Evolutionary conservation across 2,888 invertebrate species (phyloP).

Genomic region (Ethmia dodecea): DNA sequence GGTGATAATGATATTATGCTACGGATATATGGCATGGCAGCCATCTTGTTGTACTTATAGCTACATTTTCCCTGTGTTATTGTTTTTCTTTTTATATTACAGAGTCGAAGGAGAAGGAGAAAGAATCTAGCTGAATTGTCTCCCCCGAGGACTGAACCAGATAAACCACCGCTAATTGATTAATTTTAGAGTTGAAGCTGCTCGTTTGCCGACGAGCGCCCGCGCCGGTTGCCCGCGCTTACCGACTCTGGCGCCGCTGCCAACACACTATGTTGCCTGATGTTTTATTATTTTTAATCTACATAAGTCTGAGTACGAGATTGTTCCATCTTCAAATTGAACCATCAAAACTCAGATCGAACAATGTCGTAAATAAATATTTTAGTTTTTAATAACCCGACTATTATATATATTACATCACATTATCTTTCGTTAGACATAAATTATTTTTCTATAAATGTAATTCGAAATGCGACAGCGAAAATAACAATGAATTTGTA

Average conservation of each 20-base stretch:
- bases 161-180: slow-evolving; percentile 76
- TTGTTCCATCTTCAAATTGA: slow-evolving; percentile 37
- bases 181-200: slow-evolving; percentile 63
- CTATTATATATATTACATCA: slow-evolving; percentile 42
- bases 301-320: slow-evolving; percentile 50
- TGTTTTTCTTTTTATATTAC: slow-evolving; percentile 40
- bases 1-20: no score
- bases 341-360: slow-evolving; percentile 26
- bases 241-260: slow-evolving; percentile 21
- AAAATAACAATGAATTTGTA: slow-evolving; percentile 60
- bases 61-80: no score
- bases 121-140: slow-evolving; percentile 82
- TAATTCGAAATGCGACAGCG: slow-evolving; percentile 50
- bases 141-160: slow-evolving; percentile 60
- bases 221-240: slow-evolving; percentile 23
- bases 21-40: no score
- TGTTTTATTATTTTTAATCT: slow-evolving; percentile 44
- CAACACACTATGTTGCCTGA: slow-evolving; percentile 55
- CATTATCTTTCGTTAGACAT: slow-evolving; percentile 37
- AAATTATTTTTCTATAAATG: slow-evolving; percentile 24
- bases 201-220: slow-evolving; percentile 21
- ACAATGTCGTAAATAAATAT: slow-evolving; percentile 39
- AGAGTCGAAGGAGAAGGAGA: slow-evolving; percentile 84
- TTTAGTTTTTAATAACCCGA: slow-evolving; percentile 49
- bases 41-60: no score